phyloP scores from a whole-genome alignment of 2,797 vertebrate genomes.

The Macropodus opercularis region DNA sequence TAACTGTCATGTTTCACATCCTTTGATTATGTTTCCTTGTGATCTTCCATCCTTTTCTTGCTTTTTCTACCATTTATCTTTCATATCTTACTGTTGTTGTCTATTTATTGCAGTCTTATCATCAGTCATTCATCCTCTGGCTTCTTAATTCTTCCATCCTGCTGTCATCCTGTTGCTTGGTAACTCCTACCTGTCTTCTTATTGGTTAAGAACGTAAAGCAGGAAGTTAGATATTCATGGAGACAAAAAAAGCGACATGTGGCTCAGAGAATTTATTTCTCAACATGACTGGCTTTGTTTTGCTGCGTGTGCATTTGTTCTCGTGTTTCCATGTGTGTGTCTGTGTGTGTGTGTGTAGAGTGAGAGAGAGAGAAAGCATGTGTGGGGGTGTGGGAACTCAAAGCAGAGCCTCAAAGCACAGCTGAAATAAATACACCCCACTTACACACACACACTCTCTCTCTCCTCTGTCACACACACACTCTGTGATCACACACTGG shows the following conservation, averaged over 20 bases:
- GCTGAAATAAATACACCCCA: constrained; percentile 66
- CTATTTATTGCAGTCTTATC: background rate
- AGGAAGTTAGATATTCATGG: constrained; percentile 65
- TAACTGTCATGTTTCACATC: background rate
- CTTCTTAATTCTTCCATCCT: constrained; percentile 8
- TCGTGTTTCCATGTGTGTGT: constrained; percentile 20
- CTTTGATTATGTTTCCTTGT: constrained; percentile 4
- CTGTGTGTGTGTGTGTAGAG: constrained; percentile 14
- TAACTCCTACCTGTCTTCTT: constrained; percentile 46
- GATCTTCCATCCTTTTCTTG: background rate
- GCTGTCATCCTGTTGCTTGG: constrained; percentile 40
- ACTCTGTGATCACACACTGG: constrained; percentile 57
- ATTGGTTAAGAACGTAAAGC: constrained; percentile 54
- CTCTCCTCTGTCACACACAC: constrained; percentile 59
- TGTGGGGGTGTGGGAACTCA: constrained; percentile 70
- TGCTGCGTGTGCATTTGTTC: constrained; percentile 60
- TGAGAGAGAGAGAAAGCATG: constrained; percentile 37
- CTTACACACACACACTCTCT: constrained; percentile 48
- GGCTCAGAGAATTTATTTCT: constrained; percentile 54
- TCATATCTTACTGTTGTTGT: background rate
- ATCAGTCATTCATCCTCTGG: constrained; percentile 16
- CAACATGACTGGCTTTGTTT: constrained; percentile 72
- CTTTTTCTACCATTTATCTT: background rate
- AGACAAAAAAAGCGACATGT: constrained; percentile 53
- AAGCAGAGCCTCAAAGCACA: constrained; percentile 66